Base-by-base conservation (phyloP, 2,888 invertebrate genomes). In the Hemithea aestivaria region DNA sequence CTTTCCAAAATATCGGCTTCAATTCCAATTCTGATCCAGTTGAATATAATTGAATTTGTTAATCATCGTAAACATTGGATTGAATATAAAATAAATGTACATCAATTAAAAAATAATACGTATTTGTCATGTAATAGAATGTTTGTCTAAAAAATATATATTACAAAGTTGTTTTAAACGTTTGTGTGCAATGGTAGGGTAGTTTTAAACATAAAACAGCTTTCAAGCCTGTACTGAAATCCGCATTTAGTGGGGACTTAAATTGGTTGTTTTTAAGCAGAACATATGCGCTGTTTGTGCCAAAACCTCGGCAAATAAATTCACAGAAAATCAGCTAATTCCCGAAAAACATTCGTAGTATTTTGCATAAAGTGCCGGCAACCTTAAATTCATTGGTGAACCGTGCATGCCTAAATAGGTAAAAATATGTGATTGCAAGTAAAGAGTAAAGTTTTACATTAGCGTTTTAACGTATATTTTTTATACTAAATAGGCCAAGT, bases 191-290 rank as follows among this genome's bases (percentile, higher is more conserved):
- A 16, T 16, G 5, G 16, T 16, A 5, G 5, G 16, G 5, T 4
- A 16, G 5, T 16, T 16, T 16, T 4, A 40, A 27, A 31, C 11
- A 30, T 35, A 26, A 28, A 45, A 40, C 32, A 31, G 36, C 37
- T 34, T 39, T 40, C 37, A 41, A n/a, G 42, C 39, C 34, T 31
- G 34, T 20, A 36, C 29, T 35, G 22, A 38, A 46, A 37, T 22
- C 39, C 30, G 24, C 39, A 30, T 27, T 32, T 31, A 34, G 40
- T 26, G 40, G 40, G 20, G 8, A 30, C 40, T 37, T 37, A 35
- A 44, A 40, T 35, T 11, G 36, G 35, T 30, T 21, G 44, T 36
- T 40, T 36, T 30, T 7, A 37, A 35, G 20, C 34, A 8, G 21
- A 40, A 40, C 9, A 8, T 25, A 31, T 36, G 7, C 34, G 30